Percentiles rank a stretch among this genome's conserved stretches.
phyloP scores from a whole-genome alignment of 2,797 vertebrate species.

The Sarcoramphus papa region DNA sequence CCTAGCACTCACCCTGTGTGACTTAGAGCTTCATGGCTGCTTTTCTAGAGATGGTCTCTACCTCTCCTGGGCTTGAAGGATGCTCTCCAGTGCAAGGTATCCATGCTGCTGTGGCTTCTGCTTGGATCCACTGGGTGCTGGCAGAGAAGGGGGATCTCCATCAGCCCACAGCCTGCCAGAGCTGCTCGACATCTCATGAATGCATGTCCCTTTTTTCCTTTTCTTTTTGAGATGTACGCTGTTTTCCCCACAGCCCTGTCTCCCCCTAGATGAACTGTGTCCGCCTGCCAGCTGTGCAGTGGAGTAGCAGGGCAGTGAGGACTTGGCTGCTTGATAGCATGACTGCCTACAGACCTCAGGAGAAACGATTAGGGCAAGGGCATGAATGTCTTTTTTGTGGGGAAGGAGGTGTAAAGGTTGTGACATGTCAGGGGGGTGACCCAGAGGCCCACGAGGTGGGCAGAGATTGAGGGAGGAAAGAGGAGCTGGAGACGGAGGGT shows the following conservation, averaged over 20 bases:
- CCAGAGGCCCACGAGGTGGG: background rate
- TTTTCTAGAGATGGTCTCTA: background rate
- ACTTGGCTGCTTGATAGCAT: background rate
- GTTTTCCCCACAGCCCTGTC: background rate
- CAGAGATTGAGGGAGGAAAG: background rate
- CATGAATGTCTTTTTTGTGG: background rate
- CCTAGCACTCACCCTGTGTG: background rate
- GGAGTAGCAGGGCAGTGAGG: background rate
- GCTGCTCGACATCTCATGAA: background rate
- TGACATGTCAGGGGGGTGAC: background rate
- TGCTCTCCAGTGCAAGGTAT: background rate
- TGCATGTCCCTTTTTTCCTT: background rate
- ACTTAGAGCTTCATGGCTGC: background rate
- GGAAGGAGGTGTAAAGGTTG: background rate
- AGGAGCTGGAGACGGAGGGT: background rate
- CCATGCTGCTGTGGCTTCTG: background rate
- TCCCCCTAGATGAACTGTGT: background rate
- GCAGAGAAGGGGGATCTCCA: background rate
- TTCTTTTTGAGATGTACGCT: fast-evolving
- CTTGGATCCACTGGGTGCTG: background rate
- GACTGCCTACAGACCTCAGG: background rate
- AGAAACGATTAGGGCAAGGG: background rate
- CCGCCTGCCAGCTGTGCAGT: background rate
- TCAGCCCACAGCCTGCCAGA: background rate
- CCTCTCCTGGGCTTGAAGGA: background rate